Evolutionary conservation across 2,888 invertebrate genomes (phyloP), one percentile per base, ranked within the genome.

Genomic region (Melanotus villosus): DNA sequence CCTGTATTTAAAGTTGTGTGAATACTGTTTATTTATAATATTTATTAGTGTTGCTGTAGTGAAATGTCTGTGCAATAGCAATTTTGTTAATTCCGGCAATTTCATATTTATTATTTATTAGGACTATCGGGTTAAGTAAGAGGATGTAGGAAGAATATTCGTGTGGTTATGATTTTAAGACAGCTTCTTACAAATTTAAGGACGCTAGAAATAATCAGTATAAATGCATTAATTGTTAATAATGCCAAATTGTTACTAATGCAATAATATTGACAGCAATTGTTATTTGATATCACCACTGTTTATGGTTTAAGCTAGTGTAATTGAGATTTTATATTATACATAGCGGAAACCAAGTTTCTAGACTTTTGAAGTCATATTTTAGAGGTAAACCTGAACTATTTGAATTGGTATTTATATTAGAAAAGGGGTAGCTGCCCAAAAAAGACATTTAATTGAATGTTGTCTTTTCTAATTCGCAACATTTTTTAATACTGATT

Each of bases 181-280:
- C 3, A 26, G 26, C 26, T 26, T 26, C 26, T 26, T 26, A 26
- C 3, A 7, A 26, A 26, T 3, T 26, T 26, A 26, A 26, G 26
- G 26, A 26, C 7, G 26, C 34, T 26, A 58, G 19, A 45, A 38
- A 50, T 63, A 16, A 52, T 52, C 52, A 30, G 36, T 65, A 57
- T 63, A 45, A 68, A 69, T 70, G 70, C 67, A 73, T 73, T 77
- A 77, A 75, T 79, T 78, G 78, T 79, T 79, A 78, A 78, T 77
- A 77, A 79, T 78, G 76, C 78, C 77, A 77, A 78, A 78, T 78
- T 79, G 79, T 80, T 79, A 78, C 73, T 76, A 75, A 80, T 78
- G 78, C 78, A 80, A 80, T 80, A 79, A 79, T 77, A 76, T 79
- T 75, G 72, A 79, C 79, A 77, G 81, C 80, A 81, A 79, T 80